Evolutionary conservation across 2,888 invertebrate species (phyloP).

Genomic region (Fragum whitleyi): DNA sequence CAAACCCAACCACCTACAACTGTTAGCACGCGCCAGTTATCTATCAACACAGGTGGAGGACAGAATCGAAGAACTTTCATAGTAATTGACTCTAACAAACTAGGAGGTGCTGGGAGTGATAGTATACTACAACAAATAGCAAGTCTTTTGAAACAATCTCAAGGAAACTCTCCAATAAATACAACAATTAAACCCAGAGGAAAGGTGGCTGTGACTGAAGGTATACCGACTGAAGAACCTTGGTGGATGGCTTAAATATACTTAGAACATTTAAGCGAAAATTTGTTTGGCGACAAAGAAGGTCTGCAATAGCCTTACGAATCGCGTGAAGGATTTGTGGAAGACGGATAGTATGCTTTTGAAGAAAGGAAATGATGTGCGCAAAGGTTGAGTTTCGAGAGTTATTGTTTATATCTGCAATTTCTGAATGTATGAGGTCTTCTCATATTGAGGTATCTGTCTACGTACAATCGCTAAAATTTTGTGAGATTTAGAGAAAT

Average conservation of each 20-base stretch:
- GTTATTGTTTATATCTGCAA: too few relatives aligned
- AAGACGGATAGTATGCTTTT: too few relatives aligned
- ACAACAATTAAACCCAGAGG: neutral
- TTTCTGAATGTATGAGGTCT: too few relatives aligned
- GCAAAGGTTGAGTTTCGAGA: too few relatives aligned
- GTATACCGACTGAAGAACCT: neutral
- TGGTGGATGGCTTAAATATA: conserved; percentile 13
- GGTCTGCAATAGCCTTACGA: too few relatives aligned
- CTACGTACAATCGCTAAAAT: too few relatives aligned
- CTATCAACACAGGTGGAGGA: neutral
- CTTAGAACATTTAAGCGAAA: too few relatives aligned
- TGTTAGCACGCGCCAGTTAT: neutral
- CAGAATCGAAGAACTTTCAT: neutral
- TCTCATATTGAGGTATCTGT: too few relatives aligned
- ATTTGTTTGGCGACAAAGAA: too few relatives aligned
- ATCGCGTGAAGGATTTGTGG: too few relatives aligned
- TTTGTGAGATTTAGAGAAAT: too few relatives aligned
- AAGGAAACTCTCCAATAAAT: neutral
- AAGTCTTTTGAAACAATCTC: neutral
- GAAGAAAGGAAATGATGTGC: too few relatives aligned
- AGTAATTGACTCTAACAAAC: neutral
- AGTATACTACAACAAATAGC: neutral
- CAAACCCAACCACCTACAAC: neutral
- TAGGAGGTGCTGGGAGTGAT: neutral
- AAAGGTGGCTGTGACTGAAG: neutral